Evolutionary conservation across 1,140 invertebrate species (phyloP), one percentile per base, ranked within the genome.

Genomic region (Anagrus nilaparvatae): DNA sequence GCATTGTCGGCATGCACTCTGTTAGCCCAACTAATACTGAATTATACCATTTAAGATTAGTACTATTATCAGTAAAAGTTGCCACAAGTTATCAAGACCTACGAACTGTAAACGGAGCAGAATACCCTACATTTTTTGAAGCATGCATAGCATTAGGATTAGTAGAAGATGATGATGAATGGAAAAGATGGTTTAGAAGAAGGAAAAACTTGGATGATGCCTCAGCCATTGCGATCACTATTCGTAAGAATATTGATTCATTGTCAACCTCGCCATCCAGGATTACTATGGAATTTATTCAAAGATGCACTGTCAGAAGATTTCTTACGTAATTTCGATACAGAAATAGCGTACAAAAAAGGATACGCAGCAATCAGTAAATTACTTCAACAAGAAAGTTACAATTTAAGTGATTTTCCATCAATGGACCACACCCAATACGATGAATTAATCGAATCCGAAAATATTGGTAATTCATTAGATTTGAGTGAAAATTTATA

Each of bases 21-120:
- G 41, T 49, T 9, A 46, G 32, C 28, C 41, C 48, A 25, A 24
- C 38, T 3, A 37, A 50, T 44, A 41, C 12, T n/a, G 58, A 62
- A 53, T 46, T 59, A n/a, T 68, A 40, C 40, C 52, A 50, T 50
- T 35, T 67, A 17, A 23, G 56, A 19, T 7, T 67, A 31, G 29
- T 67, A 18, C 44, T 67, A 5, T 33, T 51, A 20, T 25, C 54
- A 14, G 20, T 38, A 12, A 33, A 44, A 39, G 35, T 35, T 14
- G 35, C 35, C 25, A 32, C 3, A 44, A 39, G 35, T 34, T 39
- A 31, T 21, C n/a, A 23, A 31, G 25, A 35, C n/a, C n/a, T n/a
- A n/a, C n/a, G n/a, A n/a, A n/a, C n/a, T n/a, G n/a, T n/a, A n/a
- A n/a, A 40, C 13, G 38, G 18, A 30, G 19, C 10, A 35, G 4